These are phyloP conservation scores for Caenorhabditis briggsae DNA, from an alignment of 1,140 invertebrate genomes.

Conservation along the genomic window DNA sequence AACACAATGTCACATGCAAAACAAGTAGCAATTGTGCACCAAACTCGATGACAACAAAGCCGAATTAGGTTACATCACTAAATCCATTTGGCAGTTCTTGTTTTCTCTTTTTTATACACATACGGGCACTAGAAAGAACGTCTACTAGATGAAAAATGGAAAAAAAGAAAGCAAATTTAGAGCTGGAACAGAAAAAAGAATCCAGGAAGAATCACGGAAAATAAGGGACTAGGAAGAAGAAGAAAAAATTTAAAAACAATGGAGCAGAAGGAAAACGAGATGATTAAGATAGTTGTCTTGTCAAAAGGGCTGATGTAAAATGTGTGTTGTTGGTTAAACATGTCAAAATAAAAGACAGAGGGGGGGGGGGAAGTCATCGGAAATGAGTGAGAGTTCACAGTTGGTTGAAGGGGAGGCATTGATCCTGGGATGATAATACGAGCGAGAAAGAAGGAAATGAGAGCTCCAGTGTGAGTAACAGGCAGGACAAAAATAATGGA, in stretches of 20 bases:
- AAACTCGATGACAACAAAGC: slow-evolving; percentile 53
- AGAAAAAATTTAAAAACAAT: slow-evolving; percentile 31
- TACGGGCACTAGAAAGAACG: background rate
- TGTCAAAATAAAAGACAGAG: slow-evolving; percentile 38
- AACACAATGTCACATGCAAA: slow-evolving; percentile 49
- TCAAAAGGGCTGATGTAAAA: slow-evolving; percentile 48
- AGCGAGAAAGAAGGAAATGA: slow-evolving; percentile 52
- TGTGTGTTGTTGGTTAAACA: slow-evolving; percentile 54
- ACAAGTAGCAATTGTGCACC: slow-evolving; percentile 43
- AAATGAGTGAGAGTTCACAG: slow-evolving; percentile 47
- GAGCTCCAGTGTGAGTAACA: slow-evolving; percentile 16
- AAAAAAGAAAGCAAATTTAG: background rate
- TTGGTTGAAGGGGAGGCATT: slow-evolving; percentile 14
- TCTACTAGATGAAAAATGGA: background rate
- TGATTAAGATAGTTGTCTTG: slow-evolving; percentile 43
- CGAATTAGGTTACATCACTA: slow-evolving; percentile 49
- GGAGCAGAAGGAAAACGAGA: background rate
- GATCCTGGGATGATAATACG: slow-evolving; percentile 37
- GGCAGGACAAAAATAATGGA: slow-evolving; percentile 46
- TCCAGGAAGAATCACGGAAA: background rate
- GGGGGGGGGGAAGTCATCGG: background rate
- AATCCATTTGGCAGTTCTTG: slow-evolving; percentile 51
- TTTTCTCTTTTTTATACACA: slow-evolving; percentile 12
- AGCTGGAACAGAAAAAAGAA: background rate
- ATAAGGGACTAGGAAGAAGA: background rate